Conservation (phyloP, 2,113 vertebrate species). For the Campylomormyrus tamandua region DNA sequence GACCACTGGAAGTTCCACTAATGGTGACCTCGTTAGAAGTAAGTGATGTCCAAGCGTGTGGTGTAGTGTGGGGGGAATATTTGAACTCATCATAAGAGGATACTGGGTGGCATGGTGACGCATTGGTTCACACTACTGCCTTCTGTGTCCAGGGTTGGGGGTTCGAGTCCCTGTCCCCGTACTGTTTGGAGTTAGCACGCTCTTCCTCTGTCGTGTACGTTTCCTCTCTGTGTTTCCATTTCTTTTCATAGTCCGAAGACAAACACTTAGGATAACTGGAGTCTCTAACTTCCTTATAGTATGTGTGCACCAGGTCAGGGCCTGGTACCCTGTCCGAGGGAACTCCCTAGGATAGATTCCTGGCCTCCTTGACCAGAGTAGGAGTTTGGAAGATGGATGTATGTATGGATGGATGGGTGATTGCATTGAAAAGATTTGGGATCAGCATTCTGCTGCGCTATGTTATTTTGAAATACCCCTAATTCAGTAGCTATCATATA, state of each 20-base stretch:
- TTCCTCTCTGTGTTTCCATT: background rate
- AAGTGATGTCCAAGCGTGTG: constrained; percentile 49
- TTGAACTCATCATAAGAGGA: background rate
- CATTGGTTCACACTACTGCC: background rate
- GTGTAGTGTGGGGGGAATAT: background rate
- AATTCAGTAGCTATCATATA: background rate
- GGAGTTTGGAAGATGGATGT: background rate
- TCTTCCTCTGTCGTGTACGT: background rate
- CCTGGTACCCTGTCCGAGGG: background rate
- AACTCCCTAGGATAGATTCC: background rate
- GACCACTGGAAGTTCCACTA: constrained; percentile 54
- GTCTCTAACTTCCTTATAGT: background rate
- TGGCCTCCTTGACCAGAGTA: background rate
- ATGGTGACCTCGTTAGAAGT: constrained; percentile 79
- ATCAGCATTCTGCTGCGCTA: background rate
- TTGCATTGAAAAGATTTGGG: background rate
- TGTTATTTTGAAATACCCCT: background rate
- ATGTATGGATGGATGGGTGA: background rate
- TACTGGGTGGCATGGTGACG: background rate
- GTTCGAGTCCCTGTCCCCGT: background rate
- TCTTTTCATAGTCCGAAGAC: background rate
- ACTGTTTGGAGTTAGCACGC: background rate
- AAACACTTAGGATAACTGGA: background rate
- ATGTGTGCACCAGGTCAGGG: background rate
- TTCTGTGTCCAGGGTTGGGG: background rate